Evolutionary conservation across 1,140 invertebrate species (phyloP).

Genomic region (Ooceraea biroi): DNA sequence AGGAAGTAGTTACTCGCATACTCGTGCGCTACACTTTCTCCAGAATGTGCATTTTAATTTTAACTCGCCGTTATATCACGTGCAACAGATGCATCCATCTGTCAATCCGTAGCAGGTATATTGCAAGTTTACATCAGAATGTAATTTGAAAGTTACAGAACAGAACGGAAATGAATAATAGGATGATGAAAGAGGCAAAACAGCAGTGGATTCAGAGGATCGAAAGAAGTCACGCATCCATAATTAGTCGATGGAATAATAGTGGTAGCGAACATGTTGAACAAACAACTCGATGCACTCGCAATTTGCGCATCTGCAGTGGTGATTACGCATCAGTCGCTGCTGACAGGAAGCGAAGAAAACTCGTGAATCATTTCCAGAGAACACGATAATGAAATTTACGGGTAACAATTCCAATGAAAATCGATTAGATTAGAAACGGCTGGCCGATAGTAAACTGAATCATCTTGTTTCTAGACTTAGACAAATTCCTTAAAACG

Average conservation of each 20-base stretch:
- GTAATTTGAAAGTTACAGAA: constrained; percentile 7
- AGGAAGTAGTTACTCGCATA: constrained; percentile 20
- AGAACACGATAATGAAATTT: neutral
- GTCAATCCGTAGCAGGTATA: constrained; percentile 28
- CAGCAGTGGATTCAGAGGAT: constrained; percentile 9
- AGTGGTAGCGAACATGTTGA: neutral
- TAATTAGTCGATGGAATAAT: constrained; percentile 14
- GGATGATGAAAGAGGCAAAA: neutral
- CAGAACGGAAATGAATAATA: constrained; percentile 31
- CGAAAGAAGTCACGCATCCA: neutral
- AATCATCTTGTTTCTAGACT: constrained; percentile 6
- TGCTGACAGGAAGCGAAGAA: neutral
- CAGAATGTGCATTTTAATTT: constrained; percentile 13
- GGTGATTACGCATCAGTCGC: neutral
- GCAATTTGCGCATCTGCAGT: too few species aligned
- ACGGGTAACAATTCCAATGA: constrained; percentile 15
- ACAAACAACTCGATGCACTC: neutral
- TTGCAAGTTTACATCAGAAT: constrained; percentile 19
- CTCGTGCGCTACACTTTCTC: constrained; percentile 23
- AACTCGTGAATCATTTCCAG: constrained; percentile 10
- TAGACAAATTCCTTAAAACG: constrained; percentile 1
- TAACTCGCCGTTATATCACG: neutral
- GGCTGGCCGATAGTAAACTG: neutral
- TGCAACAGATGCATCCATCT: constrained; percentile 34
- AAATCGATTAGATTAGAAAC: constrained; percentile 17